These are phyloP conservation scores for Zosterops borbonicus DNA, from an alignment of 2,113 vertebrate genomes.

Conservation along the genomic window DNA sequence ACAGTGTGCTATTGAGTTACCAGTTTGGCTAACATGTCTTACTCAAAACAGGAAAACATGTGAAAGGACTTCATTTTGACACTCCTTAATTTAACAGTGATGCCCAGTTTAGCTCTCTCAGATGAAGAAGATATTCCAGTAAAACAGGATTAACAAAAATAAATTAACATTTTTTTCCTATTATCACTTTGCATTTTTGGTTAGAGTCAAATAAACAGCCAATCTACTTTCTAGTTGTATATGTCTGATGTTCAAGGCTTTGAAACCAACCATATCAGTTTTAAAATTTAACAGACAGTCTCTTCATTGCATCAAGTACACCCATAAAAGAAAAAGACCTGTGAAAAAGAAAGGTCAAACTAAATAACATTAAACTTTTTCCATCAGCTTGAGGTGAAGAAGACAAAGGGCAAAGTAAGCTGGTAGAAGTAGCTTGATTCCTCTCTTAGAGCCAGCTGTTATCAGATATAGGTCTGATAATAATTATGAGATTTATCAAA, in stretches of 20 bases:
- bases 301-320: background rate
- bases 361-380: background rate
- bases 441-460: background rate
- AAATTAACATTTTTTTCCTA: background rate
- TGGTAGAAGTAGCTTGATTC: background rate
- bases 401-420: background rate
- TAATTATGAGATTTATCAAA: conserved; percentile 58
- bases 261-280: background rate
- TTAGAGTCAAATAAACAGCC: background rate
- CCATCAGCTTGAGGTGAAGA: background rate
- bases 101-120: background rate
- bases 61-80: background rate
- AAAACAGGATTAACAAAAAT: background rate
- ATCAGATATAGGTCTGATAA: conserved; percentile 28
- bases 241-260: background rate
- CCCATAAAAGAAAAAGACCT: background rate
- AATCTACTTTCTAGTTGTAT: background rate
- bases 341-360: background rate
- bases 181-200: background rate
- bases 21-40: background rate
- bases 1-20: background rate
- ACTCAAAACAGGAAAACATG: background rate
- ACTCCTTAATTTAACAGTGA: background rate
- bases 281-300: background rate
- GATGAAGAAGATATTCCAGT: background rate